Evolutionary conservation across 2,888 invertebrate genomes (phyloP).

Genomic region (Eupithecia tripunctaria): DNA sequence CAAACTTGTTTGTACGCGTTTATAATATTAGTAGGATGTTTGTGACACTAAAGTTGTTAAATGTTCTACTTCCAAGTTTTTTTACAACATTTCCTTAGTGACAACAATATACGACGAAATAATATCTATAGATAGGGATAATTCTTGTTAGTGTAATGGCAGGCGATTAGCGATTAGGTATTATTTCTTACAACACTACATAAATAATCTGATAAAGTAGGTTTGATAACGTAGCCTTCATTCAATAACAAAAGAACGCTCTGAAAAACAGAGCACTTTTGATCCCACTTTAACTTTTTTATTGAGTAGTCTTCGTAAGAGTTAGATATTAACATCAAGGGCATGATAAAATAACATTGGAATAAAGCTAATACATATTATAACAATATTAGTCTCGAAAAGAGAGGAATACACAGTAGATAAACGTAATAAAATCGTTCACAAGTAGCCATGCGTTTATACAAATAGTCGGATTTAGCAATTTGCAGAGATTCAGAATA

Average conservation of each 20-base stretch:
- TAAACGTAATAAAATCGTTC: not conserved
- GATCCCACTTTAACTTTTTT: not conserved
- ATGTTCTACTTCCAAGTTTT: not conserved
- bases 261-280: not conserved
- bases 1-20: too few relatives aligned
- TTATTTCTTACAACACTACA: not conserved
- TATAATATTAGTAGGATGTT: too few relatives aligned
- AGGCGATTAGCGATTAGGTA: constrained; percentile 3
- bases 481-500: not conserved
- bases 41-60: not conserved
- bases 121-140: constrained; percentile 1
- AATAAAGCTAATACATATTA: not conserved
- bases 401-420: not conserved
- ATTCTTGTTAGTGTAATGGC: not conserved
- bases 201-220: not conserved
- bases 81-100: not conserved
- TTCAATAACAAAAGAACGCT: not conserved
- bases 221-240: not conserved
- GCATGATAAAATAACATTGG: not conserved
- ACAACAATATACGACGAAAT: constrained; percentile 5
- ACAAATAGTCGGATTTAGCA: not conserved
- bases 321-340: not conserved
- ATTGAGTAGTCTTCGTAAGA: too few relatives aligned
- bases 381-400: not conserved
- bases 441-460: not conserved